Evolutionary conservation across 1,140 invertebrate genomes (phyloP), one percentile per base, ranked within the genome.

Genomic region (Brachionus rubens): DNA sequence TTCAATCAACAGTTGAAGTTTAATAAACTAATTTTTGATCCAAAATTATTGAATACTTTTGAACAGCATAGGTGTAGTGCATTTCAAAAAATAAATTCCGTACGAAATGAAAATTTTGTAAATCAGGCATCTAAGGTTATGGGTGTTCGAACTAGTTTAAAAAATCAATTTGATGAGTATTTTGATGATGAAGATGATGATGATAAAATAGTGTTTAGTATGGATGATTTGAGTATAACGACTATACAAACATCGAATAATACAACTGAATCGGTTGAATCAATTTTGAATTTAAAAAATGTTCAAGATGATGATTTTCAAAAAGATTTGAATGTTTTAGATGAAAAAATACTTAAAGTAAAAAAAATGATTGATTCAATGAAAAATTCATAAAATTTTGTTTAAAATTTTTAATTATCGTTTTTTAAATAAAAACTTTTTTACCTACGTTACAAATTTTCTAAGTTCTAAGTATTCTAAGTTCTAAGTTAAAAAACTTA

Each of bases 311-410:
- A 65, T 21, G 16, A 65, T 14, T 65, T 65, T 65, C 59, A 65
- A 65, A 41, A 65, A 65, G 59, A 65, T 65, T 41, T 65, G 21
- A 41, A 65, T 43, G 12, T 43, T 26, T 65, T 65, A 24, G 59
- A 65, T 21, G 24, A 65, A 65, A 65, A 65, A 65, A 65, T 65
- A 30, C 19, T 65, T 41, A 65, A 46, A 24, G 59, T 65, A 2
- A 65, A 65, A 65, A 41, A 65, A 65, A 43, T 65, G 59, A 65
- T 65, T 43, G 59, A 65, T n/a, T 65, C 59, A 1, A 65, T 65
- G 59, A 65, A 65, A 43, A 59, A 36, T 59, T 36, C 26, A 16
- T 59, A 59, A 59, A 48, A n/a, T n/a, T n/a, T n/a, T n/a, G n/a
- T n/a, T n/a, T n/a, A n/a, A n/a, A n/a, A n/a, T n/a, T n/a, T n/a